Evolutionary conservation across 2,113 vertebrate genomes (phyloP), one percentile per base, ranked within the genome.

Genomic region (Gobio gobio): DNA sequence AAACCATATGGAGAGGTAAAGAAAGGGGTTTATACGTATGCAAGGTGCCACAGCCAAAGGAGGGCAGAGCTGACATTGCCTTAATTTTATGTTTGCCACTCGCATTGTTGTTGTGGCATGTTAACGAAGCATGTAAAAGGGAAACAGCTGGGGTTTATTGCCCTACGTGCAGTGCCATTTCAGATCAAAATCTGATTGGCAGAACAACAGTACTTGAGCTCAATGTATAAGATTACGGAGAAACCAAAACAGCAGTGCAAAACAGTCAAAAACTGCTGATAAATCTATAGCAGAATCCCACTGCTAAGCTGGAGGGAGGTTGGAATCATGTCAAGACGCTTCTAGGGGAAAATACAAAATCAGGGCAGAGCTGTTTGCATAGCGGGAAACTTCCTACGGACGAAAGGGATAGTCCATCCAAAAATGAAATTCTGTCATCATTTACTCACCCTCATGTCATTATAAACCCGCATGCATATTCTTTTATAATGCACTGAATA

Each of bases 121-220:
- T 78, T 78, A 78, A 58, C 20, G 5, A 24, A 78, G 54, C 33
- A 58, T 78, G 64, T 70, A 33, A 83, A 70, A 83, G 47, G 47
- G n/a, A 83, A 78, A 61, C 76, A 78, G 76, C 76, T 78, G 56
- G 33, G 36, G 18, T 43, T 36, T 59, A 70, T 1, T 51, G n/a
- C 10, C 47, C 29, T 36, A 33, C 14, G 5, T 54, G 45, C 74
- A 33, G 16, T 29, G 45, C 45, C 74, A 29, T 51, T 76, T 76
- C 49, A 54, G 26, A 76, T 16, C 13, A 47, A 73, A 8, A 73
- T 73, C 70, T 73, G 70, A 73, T 10, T 40, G 33, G 66, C 66
- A 43, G 29, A 70, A 70, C 33, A 70, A 70, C 18, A 22, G 68
- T 14, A 20, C 33, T 68, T 68, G 3, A 68, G 33, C 18, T 70